These are phyloP conservation scores for Spinibarbus caldwelli DNA, from an alignment of 2,797 vertebrate species.

Conservation along the genomic window DNA sequence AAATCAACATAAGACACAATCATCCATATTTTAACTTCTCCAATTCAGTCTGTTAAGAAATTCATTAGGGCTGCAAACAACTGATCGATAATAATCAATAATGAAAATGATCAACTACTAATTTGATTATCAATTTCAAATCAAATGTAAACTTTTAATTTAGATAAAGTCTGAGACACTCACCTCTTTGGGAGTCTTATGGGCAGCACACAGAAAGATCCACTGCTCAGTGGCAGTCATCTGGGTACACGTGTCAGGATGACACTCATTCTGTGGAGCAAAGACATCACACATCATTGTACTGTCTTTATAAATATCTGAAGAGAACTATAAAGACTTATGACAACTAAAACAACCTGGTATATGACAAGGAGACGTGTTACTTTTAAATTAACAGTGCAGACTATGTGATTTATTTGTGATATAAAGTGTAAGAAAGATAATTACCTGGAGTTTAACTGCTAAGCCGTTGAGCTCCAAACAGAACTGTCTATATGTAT, in stretches of 20 bases:
- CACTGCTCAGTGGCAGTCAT: conserved; percentile 99
- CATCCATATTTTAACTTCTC: not conserved
- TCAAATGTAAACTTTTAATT: not conserved
- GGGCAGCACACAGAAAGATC: conserved; percentile 99
- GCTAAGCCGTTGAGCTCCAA: conserved; percentile 98
- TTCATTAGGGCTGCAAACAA: not conserved
- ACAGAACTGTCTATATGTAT: conserved; percentile 90
- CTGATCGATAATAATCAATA: not conserved
- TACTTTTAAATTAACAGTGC: no score
- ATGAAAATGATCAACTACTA: no score
- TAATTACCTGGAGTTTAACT: conserved; percentile 95
- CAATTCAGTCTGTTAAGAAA: not conserved
- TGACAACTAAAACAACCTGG: no score
- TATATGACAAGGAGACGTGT: no score
- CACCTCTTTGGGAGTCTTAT: conserved; percentile 99
- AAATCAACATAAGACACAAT: not conserved
- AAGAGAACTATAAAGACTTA: no score
- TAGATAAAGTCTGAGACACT: conserved; percentile 23
- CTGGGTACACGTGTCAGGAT: conserved; percentile 98
- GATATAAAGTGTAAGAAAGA: not conserved
- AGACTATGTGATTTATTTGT: no score
- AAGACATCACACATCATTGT: conserved; percentile 13
- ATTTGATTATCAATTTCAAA: not conserved
- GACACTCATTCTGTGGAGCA: conserved; percentile 90
- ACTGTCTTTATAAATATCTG: not conserved